Base-by-base conservation (phyloP, 2,888 invertebrate genomes). In the Scelioninae gen. 1 region DNA sequence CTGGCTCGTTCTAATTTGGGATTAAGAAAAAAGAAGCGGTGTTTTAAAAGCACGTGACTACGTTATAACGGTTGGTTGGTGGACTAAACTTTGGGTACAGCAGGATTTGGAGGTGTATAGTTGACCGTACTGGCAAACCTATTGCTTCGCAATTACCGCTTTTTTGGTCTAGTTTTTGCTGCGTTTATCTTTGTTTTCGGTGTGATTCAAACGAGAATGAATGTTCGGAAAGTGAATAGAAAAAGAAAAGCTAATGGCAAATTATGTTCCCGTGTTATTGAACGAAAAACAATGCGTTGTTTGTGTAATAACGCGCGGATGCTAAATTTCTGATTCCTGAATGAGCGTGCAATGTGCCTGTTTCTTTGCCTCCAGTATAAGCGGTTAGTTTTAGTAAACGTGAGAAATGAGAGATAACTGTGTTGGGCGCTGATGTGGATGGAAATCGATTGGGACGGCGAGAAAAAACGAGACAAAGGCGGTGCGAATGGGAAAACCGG, bases 351-450 rank as follows among this genome's bases (percentile, higher is more conserved):
- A 45, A 16, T 32, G 62, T 43, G 32, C 31, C 29, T 45, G 31
- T 72, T 51, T 62, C 62, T 63, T 11, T 11, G 62, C n/a, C 43
- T 63, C 34, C 32, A 62, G 53, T 62, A 53, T 62, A 31, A 62
- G 55, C 74, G 63, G 32, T 53, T 63, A 32, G 74, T 63, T 74
- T 62, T 43, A 51, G 74, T 62, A 74, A 74, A 74, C 74, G 74
- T 74, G 74, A 74, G 74, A 74, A 74, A 74, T 55, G 62, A 47
- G 23, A 74, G 62, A 63, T 63, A 74, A 74, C 63, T 74, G 74
- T 47, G 62, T 55, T 47, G 63, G 55, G 55, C 53, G 66, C 5
- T 34, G 65, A 63, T 58, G 49, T 40, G 49, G 71, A 62, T 62
- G 62, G 53, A 72, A 72, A 72, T 71, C 71, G 71, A 71, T 71